Evolutionary conservation across 2,888 invertebrate genomes (phyloP).

Genomic region (Eupithecia insigniata): DNA sequence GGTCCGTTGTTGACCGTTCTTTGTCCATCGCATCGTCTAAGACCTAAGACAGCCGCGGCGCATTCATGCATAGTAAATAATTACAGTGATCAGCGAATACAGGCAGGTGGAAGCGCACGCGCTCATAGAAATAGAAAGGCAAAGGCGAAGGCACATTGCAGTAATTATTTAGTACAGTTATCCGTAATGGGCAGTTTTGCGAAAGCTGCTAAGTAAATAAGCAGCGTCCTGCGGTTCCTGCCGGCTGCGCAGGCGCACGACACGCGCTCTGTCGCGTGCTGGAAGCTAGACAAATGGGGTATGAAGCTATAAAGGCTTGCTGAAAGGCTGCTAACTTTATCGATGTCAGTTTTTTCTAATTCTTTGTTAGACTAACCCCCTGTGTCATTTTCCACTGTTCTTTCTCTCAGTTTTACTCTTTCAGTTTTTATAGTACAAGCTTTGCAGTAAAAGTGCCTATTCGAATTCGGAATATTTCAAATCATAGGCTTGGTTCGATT

Average conservation of each 20-base stretch:
- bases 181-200: slow-evolving; percentile 82
- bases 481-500: not conserved
- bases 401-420: not conserved
- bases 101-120: slow-evolving; percentile 80
- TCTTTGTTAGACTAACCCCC: not conserved
- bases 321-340: not conserved
- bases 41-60: slow-evolving; percentile 78
- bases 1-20: slow-evolving; percentile 74
- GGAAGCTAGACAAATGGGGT: slow-evolving; percentile 18
- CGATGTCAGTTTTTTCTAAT: not conserved
- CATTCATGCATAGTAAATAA: slow-evolving; percentile 85
- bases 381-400: not conserved
- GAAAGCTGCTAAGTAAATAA: slow-evolving; percentile 84
- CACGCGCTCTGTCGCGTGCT: slow-evolving; percentile 34
- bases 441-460: not conserved
- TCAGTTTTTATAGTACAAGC: not conserved
- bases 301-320: not conserved
- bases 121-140: slow-evolving; percentile 84
- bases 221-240: slow-evolving; percentile 77
- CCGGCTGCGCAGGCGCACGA: slow-evolving; percentile 64
- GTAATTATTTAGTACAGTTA: slow-evolving; percentile 84
- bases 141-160: slow-evolving; percentile 84
- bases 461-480: not conserved
- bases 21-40: slow-evolving; percentile 82
- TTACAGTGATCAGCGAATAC: slow-evolving; percentile 74